Base-by-base conservation (phyloP, 2,797 vertebrate genomes). In the Bryconaethiops microstoma region DNA sequence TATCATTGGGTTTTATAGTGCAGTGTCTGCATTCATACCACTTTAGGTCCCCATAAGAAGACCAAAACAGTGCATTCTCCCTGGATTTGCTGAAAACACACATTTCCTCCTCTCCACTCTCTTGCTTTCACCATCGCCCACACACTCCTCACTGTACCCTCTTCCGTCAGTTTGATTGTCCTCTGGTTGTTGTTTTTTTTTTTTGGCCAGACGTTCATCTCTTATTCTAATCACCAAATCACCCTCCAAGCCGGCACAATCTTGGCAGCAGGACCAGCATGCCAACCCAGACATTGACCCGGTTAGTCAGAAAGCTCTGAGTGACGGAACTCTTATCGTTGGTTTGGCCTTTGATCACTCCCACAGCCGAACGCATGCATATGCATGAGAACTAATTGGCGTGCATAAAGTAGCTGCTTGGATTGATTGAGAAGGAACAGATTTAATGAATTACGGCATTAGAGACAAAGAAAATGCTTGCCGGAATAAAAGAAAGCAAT, bases 351-450 rank as follows among this genome's bases (percentile, higher is more conserved):
- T 55, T 82, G 76, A 82, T 80, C 25, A 29, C 65, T 83, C 70
- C 29, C 72, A 35, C 25, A 57, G 48, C 67, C 40, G 55, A 55
- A 70, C 39, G 54, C 65, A 84, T 82, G 35, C 76, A 84, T 79
- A 62, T 76, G 63, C 21, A 81, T 84, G 64, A 81, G 67, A 39
- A 48, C 59, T 77, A 83, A 78, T 75, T 69, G 67, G 59, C 4
- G 74, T 73, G 65, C 74, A 54, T 9, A 63, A 74, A 77, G 55
- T 42, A 77, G 65, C 72, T 79, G 2, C 19, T 74, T 57, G 42
- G 67, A 79, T 79, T 39, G 50, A 75, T 19, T 65, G 69, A 79
- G 59, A 52, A 52, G 70, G 54, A 69, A 69, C 13, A 78, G 12
- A 55, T 48, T 69, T 79, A 79, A 82, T 80, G 35, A 48, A 78